Evolutionary conservation across 2,113 vertebrate species (phyloP), one percentile per base, ranked within the genome.

Genomic region (Xiphias gladius): DNA sequence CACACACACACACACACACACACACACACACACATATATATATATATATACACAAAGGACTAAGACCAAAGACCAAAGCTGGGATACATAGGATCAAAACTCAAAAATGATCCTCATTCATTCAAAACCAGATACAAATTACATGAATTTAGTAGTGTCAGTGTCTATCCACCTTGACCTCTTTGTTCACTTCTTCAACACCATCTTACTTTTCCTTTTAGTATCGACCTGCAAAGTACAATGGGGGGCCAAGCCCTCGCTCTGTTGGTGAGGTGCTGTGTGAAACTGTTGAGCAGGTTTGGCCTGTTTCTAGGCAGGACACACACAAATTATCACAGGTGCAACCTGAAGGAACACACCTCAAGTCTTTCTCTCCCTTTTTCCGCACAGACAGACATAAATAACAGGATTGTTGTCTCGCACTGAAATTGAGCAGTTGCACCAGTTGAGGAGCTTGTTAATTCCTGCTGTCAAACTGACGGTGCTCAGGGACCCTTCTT

Each of bases 221-320:
- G 88, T 72, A 22, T 76, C 32, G 9, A 6, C 30, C 67, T 76
- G n/a, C 14, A 4, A 17, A 26, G 68, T 1, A 78, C 78, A 82
- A 83, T 55, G 39, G 62, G n/a, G 24, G 37, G 75, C 83, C 87
- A 5, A 64, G 73, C 83, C 86, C 71, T 83, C 3, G 5, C n/a
- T 64, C 59, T 66, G 17, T 78, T 30, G 32, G 30, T 50, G 43
- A 39, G 30, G 30, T 19, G 73, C 63, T 41, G 35, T 64, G 54
- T 85, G 92, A 93, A 90, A 91, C 91, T 81, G 79, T 46, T 37
- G 2, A 91, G 84, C 93, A 87, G 88, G 94, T 94, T 90, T 91
- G 90, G 87, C 80, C 87, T 91, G 90, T 94, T 91, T 83, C 26
- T 26, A 37, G 62, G 28, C 26, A 54, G 66, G 54, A 66, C 2